Base-by-base conservation (phyloP, 2,888 invertebrate genomes). In the Penaeus monodon region DNA sequence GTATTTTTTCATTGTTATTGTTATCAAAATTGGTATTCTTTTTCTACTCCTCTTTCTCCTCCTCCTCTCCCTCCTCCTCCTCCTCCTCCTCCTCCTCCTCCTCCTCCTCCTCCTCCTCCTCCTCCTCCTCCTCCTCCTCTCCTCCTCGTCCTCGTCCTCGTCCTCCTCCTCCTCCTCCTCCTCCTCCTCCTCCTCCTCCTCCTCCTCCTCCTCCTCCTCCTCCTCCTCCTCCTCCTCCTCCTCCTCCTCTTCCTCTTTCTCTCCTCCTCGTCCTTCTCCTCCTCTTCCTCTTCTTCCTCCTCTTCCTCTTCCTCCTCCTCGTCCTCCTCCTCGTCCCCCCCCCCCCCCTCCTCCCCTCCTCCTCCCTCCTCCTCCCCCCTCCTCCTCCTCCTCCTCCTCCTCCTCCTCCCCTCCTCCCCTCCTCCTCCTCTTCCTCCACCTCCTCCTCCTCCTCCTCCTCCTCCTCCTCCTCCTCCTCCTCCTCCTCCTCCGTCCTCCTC, bases 401-500 rank as follows among this genome's bases (percentile, higher is more conserved):
- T n/a, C n/a, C n/a, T n/a, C n/a, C n/a, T n/a, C 6, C 2, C 2
- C 2, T 76, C 38, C 7, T 38, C 33, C 8, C 38, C 76, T 76
- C 76, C 38, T 33, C 29, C 76, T 33, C 29, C 76, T 17, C 38
- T 7, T 8, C 81, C 24, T 29, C n/a, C 44, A 49, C 27, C 44
- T 66, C 49, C 68, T 68, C 70, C n/a, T 70, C 70, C 49, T n/a
- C 57, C 81, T 49, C 14, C 81, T 33, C 20, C 38, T 49, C 44
- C 44, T 57, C 27, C 29, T 79, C 3, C 6, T 38, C 38, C 38
- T 38, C 6, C 38, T 38, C 6, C 38, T 2, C 6, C 38, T 38
- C 6, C 38, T 6, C 6, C 38, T 38, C 6, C 38, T 38, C 6
- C 6, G 38, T 6, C 2, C 38, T 6, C 38, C 2, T 38, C 38